Percentiles rank a stretch among this genome's conserved stretches.
These are phyloP conservation scores for Gobiocypris rarus DNA, from an alignment of 2,113 vertebrate genomes.

Conservation along the genomic window DNA sequence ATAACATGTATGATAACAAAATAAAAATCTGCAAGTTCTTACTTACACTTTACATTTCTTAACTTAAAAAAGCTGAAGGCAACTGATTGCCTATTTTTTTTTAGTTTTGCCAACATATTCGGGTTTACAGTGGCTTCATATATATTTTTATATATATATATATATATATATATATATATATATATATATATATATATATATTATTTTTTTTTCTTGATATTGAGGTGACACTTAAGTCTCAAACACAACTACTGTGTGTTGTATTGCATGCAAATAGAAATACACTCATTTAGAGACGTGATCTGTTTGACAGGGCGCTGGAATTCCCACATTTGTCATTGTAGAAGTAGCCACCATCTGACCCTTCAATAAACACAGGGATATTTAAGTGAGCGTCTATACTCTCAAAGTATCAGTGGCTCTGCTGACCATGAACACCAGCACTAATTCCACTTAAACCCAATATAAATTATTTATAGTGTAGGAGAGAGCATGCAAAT, in stretches of 20 bases:
- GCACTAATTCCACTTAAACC: constrained; percentile 70
- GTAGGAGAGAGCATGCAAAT: constrained; percentile 50
- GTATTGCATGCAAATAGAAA: background rate
- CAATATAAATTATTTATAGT: constrained; percentile 74
- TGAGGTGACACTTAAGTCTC: background rate
- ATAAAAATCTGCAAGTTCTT: no score
- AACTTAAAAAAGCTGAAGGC: no score
- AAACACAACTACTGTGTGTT: background rate
- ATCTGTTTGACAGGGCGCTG: constrained; percentile 11
- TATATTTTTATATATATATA: background rate
- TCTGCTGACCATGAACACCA: constrained; percentile 61
- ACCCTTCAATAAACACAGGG: background rate
- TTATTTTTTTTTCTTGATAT: no score
- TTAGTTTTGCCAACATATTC: no score
- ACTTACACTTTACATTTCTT: no score
- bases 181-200: background rate
- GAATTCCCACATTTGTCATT: constrained; percentile 9
- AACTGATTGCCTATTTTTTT: no score
- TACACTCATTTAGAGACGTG: background rate
- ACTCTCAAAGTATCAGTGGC: constrained; percentile 44
- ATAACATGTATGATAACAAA: no score
- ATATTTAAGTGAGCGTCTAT: constrained; percentile 1
- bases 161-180: background rate
- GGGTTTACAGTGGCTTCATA: background rate
- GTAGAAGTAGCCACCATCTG: background rate